Conservation (phyloP, 2,888 invertebrate genomes). For the Dioctria rufipes region DNA sequence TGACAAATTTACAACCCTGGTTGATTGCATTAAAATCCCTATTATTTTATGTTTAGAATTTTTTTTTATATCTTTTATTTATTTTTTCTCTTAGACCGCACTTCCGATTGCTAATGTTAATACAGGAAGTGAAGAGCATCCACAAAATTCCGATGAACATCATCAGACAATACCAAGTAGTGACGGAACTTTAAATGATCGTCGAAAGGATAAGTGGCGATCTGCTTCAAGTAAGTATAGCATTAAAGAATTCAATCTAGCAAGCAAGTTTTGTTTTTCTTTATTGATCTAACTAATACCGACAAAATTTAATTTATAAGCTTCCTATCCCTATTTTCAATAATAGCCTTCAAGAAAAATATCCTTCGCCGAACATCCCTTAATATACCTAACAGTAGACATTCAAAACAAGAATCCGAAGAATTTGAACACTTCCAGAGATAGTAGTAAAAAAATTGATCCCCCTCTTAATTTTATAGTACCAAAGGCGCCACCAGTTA, state of each 20-base stretch:
- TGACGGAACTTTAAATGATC: constrained; percentile 64
- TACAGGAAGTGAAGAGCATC: constrained; percentile 65
- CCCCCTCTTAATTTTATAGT: constrained; percentile 62
- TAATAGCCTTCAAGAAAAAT: constrained; percentile 59
- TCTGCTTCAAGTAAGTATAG: constrained; percentile 65
- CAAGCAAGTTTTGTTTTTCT: too few relatives aligned
- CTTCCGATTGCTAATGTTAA: constrained; percentile 63
- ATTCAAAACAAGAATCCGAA: constrained; percentile 44
- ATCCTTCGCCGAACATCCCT: constrained; percentile 60
- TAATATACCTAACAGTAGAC: constrained; percentile 45
- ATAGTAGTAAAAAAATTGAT: not conserved
- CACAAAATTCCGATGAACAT: constrained; percentile 63
- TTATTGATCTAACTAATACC: too few relatives aligned
- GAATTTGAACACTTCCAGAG: constrained; percentile 56
- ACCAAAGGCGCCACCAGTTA: constrained; percentile 77
- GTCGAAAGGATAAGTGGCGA: constrained; percentile 71
- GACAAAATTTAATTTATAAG: not conserved
- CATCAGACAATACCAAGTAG: constrained; percentile 50
- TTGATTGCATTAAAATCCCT: too few relatives aligned
- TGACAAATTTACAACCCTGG: too few relatives aligned
- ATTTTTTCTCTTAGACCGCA: constrained; percentile 63
- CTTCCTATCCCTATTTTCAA: not conserved
- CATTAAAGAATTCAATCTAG: too few relatives aligned
- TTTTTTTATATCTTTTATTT: not conserved
- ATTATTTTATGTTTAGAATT: too few relatives aligned